Evolutionary conservation across 2,113 vertebrate species (phyloP), one percentile per base, ranked within the genome.

Genomic region (Strix uralensis): DNA sequence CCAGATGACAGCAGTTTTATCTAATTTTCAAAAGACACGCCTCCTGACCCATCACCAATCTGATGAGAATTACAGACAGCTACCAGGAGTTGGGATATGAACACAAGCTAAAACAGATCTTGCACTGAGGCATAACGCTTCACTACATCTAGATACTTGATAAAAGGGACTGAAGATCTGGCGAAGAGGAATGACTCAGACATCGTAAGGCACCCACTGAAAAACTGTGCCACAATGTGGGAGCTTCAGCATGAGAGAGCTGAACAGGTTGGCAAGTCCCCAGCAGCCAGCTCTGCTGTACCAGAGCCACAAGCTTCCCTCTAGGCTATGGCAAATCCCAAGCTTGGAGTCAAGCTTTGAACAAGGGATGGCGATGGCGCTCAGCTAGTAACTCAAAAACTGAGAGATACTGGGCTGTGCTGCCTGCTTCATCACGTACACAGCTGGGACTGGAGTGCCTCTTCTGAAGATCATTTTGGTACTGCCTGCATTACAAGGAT

Each of bases 1-100:
- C 22, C 27, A 44, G 44, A 26, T 3, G 26, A 63, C 21, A 81
- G 47, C 23, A 49, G 54, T 7, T 30, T 9, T 7, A 38, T 14
- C 8, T 38, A 3, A 23, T 65, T 65, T 55, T 73, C 30, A 20
- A 19, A 86, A 72, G 22, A n/a, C 1, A 0, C 0, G 0, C 21
- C 38, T 75, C 65, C 34, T 36, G 46, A 21, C 34, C 42, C 42
- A 38, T 4, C 30, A 14, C 5, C 15, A 32, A 6, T 5, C 65
- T 78, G 65, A 1, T 25, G 4, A 40, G 57, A 65, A 77, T 25
- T 29, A 11, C 21, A 71, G 61, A 7, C 42, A 70, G 63, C 32
- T 49, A 20, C 44, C 44, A 59, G 40, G 17, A 11, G 26, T 0
- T 32, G 27, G 51, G 38, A 55, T 27, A 36, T 3, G 6, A 49